Percentiles rank a stretch among this genome's conserved stretches.
These are phyloP conservation scores for Popillia japonica DNA, from an alignment of 1,140 invertebrate species.

Conservation along the genomic window DNA sequence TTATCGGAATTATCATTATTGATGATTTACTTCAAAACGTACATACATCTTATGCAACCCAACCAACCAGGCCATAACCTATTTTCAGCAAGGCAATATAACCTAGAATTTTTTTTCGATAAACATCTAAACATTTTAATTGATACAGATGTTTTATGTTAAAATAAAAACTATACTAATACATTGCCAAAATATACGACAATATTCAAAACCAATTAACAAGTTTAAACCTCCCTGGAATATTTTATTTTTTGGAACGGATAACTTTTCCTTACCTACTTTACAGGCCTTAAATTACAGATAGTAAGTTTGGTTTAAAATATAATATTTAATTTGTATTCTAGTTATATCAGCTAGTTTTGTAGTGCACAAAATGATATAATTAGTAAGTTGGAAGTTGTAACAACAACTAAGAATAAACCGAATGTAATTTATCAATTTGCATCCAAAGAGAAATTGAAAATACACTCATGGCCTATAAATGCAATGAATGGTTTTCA, in stretches of 20 bases:
- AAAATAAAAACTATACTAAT: neutral
- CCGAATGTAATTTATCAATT: constrained; percentile 66
- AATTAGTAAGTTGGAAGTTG: constrained; percentile 66
- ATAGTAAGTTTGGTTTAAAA: constrained; percentile 62
- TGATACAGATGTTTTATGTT: neutral
- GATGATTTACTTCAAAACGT: too few relatives aligned
- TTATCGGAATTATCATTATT: too few relatives aligned
- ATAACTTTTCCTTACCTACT: constrained; percentile 72
- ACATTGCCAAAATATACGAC: neutral
- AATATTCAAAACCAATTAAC: neutral
- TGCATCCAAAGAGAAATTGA: constrained; percentile 63
- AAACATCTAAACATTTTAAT: too few relatives aligned
- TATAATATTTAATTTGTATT: neutral
- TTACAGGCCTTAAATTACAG: constrained; percentile 63
- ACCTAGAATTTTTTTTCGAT: too few relatives aligned
- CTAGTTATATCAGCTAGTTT: neutral
- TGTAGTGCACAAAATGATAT: constrained; percentile 57
- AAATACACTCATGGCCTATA: constrained; percentile 68
- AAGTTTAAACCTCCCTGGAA: constrained; percentile 62
- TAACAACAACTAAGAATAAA: constrained; percentile 65
- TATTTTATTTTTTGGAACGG: constrained; percentile 75
- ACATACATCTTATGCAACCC: too few relatives aligned
- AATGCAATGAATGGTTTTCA: constrained; percentile 63
- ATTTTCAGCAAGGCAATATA: too few relatives aligned
- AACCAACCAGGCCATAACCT: too few relatives aligned